Percentiles rank a stretch among this genome's conserved stretches.
phyloP scores from a whole-genome alignment of 2,797 vertebrate genomes.

The Enteromius viviparus region DNA sequence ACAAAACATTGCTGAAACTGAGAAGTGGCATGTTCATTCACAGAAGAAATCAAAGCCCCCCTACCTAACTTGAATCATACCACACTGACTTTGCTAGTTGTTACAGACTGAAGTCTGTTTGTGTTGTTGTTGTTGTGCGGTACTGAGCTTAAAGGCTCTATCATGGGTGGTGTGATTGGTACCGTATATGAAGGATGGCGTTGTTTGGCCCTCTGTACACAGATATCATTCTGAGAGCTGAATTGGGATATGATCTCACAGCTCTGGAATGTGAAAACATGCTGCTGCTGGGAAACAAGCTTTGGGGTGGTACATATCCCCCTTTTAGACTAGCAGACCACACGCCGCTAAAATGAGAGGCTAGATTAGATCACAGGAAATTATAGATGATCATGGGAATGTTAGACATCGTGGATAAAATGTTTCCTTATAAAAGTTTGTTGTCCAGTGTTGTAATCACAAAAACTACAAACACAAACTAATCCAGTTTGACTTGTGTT shows the following conservation, averaged over 20 bases:
- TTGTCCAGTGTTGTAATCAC: not conserved
- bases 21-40: not conserved
- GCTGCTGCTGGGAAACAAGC: slow-evolving; percentile 31
- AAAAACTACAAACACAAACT: not conserved
- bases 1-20: slow-evolving; percentile 42
- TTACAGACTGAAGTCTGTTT: slow-evolving; percentile 20
- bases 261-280: slow-evolving; percentile 54
- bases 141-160: slow-evolving; percentile 18
- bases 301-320: slow-evolving; percentile 24
- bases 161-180: not conserved
- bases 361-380: not conserved
- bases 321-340: slow-evolving; percentile 19
- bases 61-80: not conserved
- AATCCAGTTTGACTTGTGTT: slow-evolving; percentile 12
- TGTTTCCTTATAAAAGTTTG: not conserved
- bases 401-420: not conserved
- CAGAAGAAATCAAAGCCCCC: not conserved
- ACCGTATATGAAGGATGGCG: slow-evolving; percentile 10
- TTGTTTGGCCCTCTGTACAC: slow-evolving; percentile 36
- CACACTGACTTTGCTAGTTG: not conserved
- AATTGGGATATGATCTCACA: slow-evolving; percentile 53
- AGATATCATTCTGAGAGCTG: slow-evolving; percentile 41
- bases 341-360: slow-evolving; percentile 1
- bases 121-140: slow-evolving; percentile 31
- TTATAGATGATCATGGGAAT: not conserved